Base-by-base conservation (phyloP, 2,888 invertebrate genomes). In the Drosophila multiciliata region DNA sequence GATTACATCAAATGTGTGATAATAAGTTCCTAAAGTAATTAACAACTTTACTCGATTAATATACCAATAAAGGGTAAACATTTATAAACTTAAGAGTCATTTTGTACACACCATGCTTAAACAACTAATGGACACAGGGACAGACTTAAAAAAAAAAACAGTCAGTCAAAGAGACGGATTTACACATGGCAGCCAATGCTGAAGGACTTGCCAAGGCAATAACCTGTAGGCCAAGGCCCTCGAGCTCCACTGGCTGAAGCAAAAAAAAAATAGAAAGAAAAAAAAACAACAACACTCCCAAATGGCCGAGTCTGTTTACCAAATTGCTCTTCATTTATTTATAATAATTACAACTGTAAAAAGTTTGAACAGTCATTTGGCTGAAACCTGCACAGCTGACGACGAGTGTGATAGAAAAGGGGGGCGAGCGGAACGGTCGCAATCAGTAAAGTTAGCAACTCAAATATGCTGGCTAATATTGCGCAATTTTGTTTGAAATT, bases 311-410 rank as follows among this genome's bases (percentile, higher is more conserved):
- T 63, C 62, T 72, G 87, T 66, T 70, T 67, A 75, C 75, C 68
- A 83, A 83, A 89, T 87, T 79, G 84, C 81, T 84, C 87, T 87
- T 87, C 90, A 87, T 87, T 87, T 87, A 90, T 87, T 87, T 87
- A 87, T 87, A 87, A 87, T 87, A 90, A 87, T 87, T 87, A 87
- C 87, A 83, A 79, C 77, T 70, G 82, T 74, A 81, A 87, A 90
- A 90, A 87, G 70, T 90, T 87, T 87, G 73, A 83, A 89, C 80
- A 83, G 74, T 83, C 90, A 87, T 87, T 89, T 77, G 57, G 40
- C 36, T 50, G 40, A 53, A 69, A 64, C 61, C 66, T 60, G 29
- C 60, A 29, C 83, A 72, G 80, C 75, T 71, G 83, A 73, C 73
- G 65, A 32, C 20, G 59, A 55, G 63, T 11, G 1, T 2, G 15